A percentile compares a stretch with the other conserved stretches of the same genome.
Evolutionary conservation across 23 tunicate species (phyloP).

Genomic region (Styela plicata): DNA sequence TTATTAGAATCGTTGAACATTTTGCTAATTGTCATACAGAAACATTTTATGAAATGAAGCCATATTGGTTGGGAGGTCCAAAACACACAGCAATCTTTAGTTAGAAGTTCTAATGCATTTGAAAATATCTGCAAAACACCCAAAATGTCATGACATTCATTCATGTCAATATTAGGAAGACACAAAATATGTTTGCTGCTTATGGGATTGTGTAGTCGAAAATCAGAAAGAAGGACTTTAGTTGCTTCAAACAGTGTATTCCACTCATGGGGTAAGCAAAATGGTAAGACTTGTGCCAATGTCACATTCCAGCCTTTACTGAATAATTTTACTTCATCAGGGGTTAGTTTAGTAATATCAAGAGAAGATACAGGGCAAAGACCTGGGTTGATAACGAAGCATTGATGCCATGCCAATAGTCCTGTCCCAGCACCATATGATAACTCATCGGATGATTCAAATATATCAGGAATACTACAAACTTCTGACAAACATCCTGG

Average conservation of each 20-base stretch:
- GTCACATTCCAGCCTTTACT: slow-evolving; percentile 15
- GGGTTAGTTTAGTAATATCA: neutral
- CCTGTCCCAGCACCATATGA: slow-evolving; percentile 30
- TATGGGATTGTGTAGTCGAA: neutral
- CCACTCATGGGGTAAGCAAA: slow-evolving; percentile 7
- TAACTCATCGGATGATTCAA: neutral
- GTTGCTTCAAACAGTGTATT: neutral
- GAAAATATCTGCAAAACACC: slow-evolving; percentile 4
- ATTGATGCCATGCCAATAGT: slow-evolving; percentile 31
- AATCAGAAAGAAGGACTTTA: slow-evolving; percentile 7
- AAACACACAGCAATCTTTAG: neutral
- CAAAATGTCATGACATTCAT: neutral
- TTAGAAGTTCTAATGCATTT: neutral
- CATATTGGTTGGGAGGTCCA: slow-evolving; percentile 13
- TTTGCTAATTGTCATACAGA: neutral
- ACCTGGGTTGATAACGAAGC: slow-evolving; percentile 13
- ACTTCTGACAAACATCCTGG: slow-evolving; percentile 29
- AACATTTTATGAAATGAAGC: neutral
- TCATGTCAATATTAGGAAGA: slow-evolving; percentile 10
- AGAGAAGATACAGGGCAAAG: slow-evolving; percentile 23
- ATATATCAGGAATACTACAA: slow-evolving; percentile 11
- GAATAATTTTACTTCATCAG: slow-evolving; percentile 2
- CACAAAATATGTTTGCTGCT: neutral
- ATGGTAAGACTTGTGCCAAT: slow-evolving; percentile 10
- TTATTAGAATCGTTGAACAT: slow-evolving; percentile 3